These are phyloP conservation scores for Hermaeophaga mercurialis DNA, from an alignment of 2,888 invertebrate species.

Conservation along the genomic window DNA sequence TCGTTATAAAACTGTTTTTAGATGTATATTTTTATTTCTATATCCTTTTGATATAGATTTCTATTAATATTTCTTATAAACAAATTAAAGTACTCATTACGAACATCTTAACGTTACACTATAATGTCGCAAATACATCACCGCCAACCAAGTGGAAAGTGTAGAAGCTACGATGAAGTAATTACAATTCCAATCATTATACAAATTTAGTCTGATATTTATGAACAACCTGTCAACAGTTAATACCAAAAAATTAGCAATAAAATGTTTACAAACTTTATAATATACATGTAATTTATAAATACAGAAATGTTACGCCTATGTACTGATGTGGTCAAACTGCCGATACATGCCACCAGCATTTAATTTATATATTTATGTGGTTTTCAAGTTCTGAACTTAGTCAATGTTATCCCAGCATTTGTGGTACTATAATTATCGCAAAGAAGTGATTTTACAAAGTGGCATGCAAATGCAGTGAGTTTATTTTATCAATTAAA, in stretches of 20 bases:
- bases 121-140: constrained; percentile 11
- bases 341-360: constrained; percentile 7
- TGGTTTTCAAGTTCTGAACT: constrained; percentile 13
- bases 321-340: constrained; percentile 25
- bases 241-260: no score
- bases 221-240: no score
- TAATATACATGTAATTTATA: no score
- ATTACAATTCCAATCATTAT: background rate
- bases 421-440: background rate
- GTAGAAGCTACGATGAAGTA: background rate
- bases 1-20: no score
- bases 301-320: constrained; percentile 26
- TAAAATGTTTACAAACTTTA: no score
- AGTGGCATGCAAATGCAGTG: background rate
- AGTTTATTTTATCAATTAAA: constrained; percentile 1
- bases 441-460: background rate
- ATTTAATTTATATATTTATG: constrained; percentile 15
- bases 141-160: constrained; percentile 1
- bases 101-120: no score
- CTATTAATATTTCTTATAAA: no score
- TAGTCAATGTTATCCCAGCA: background rate
- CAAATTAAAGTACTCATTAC: no score
- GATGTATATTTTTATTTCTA: no score
- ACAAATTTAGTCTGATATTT: background rate
- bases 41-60: no score